Conservation (phyloP, 2,113 vertebrate species). For the Kobus ellipsiprymnus region DNA sequence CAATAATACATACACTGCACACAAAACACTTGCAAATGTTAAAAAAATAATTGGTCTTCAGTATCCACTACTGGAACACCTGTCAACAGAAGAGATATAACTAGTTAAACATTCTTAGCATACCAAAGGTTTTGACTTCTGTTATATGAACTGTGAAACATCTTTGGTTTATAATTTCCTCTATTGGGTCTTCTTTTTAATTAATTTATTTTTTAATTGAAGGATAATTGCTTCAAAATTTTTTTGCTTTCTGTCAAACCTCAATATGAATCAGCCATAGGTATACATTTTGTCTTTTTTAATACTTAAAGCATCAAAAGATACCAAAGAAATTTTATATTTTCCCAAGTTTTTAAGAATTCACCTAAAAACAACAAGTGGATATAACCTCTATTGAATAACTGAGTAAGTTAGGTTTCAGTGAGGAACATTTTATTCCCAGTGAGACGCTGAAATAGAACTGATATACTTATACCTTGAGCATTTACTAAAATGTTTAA, state of each 20-base stretch:
- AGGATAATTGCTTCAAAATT: neutral
- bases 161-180: neutral
- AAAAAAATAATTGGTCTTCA: neutral
- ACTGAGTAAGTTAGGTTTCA: constrained; percentile 27
- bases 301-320: neutral
- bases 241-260: neutral
- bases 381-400: neutral
- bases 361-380: neutral
- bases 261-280: neutral
- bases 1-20: neutral
- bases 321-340: neutral
- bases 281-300: neutral
- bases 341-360: neutral
- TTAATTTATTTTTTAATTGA: neutral
- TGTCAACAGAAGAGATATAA: neutral
- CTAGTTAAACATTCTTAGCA: neutral
- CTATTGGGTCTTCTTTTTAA: neutral
- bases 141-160: neutral
- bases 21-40: neutral
- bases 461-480: neutral
- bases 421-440: neutral
- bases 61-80: neutral
- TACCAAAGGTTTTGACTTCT: neutral
- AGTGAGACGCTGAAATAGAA: constrained; percentile 5
- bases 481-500: constrained; percentile 59